Base-by-base conservation (phyloP, 2,888 invertebrate species). In the Gerris lacustris region DNA sequence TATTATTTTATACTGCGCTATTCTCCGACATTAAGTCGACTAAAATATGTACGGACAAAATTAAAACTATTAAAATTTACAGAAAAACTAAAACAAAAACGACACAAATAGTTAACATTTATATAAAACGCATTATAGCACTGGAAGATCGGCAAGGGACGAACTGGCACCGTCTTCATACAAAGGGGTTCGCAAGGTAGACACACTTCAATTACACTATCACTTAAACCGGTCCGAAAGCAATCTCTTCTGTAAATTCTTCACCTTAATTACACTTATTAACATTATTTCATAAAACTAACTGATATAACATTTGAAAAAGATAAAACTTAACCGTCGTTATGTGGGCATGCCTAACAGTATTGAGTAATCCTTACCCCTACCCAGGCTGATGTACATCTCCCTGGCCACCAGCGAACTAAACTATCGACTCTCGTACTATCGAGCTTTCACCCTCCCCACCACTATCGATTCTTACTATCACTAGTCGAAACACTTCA, bases 241-340 rank as follows among this genome's bases (percentile, higher is more conserved):
- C 4, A 55, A 55, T 55, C 9, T 55, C 4, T 55, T 55, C 15
- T 55, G 55, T 15, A 55, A 55, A 11, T 55, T 55, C 15, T 15
- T 15, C 2, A 11, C 2, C 55, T 55, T 5, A 11, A 11, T 15
- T 55, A 11, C 15, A 55, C 15, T 55, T 55, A 55, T 4, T 55
- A 55, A 55, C 55, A 55, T 55, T 55, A 55, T 55, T 55, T 11
- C 15, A 55, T 55, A 55, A 55, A 9, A 9, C 15, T 11, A 55
- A 55, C 11, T 15, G 15, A 55, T 55, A 55, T 11, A 55, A 55
- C 55, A 55, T 55, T 55, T 55, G 55, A 55, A 55, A 11, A 55
- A 55, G 55, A 55, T 55, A 55, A 55, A 55, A 55, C 11, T 55
- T 55, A 55, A 55, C 55, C 55, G 55, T 55, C 55, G 55, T 55